phyloP scores from a whole-genome alignment of 2,113 vertebrate genomes.

The Pyrgilauda ruficollis region DNA sequence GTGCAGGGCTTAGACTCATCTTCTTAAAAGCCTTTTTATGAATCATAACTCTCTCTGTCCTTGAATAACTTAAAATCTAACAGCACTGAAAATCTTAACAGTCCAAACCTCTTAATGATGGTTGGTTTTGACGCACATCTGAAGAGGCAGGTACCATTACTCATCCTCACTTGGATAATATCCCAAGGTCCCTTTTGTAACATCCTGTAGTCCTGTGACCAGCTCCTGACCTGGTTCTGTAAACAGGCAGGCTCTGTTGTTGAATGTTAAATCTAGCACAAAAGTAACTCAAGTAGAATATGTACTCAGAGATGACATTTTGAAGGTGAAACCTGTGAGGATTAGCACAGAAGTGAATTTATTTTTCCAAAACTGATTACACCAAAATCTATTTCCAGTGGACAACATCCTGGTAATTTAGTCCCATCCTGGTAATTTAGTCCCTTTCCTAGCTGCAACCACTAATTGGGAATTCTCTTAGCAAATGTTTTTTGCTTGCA shows the following conservation, averaged over 20 bases:
- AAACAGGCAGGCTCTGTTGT: background rate
- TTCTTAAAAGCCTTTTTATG: conserved; percentile 47
- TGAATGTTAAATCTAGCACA: background rate
- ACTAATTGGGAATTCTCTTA: background rate
- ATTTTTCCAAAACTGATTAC: background rate
- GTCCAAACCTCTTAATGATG: background rate
- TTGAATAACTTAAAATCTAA: conserved; percentile 14
- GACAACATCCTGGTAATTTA: no score
- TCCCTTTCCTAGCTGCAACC: background rate
- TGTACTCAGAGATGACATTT: background rate
- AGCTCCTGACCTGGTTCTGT: background rate
- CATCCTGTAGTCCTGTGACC: background rate
- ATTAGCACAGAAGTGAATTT: background rate
- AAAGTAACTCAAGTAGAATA: background rate
- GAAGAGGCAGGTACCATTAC: conserved; percentile 1
- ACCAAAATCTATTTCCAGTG: background rate
- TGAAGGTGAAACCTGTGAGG: background rate
- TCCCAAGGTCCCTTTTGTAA: background rate
- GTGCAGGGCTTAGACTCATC: conserved; percentile 30
- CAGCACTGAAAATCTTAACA: background rate
- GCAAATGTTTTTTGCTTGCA: background rate
- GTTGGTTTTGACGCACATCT: background rate
- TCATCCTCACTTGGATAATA: background rate
- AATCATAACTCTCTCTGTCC: conserved; percentile 36
- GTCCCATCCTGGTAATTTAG: background rate